A percentile compares a stretch with the other conserved stretches of the same genome.
phyloP scores from a whole-genome alignment of 2,797 vertebrate species.

The Myiothlypis coronata region DNA sequence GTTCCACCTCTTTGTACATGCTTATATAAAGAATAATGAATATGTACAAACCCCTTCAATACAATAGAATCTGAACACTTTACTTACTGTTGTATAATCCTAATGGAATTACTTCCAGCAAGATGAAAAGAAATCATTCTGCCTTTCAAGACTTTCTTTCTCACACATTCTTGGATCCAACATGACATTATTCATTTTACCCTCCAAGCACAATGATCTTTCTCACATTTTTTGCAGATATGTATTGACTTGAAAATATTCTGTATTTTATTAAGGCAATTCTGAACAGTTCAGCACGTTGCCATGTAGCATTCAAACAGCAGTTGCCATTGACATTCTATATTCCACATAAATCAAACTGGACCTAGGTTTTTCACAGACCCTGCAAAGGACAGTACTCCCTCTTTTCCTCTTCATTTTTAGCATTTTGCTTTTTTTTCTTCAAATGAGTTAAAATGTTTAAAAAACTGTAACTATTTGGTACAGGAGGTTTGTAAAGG shows the following conservation, averaged over 20 bases:
- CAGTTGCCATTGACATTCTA: background rate
- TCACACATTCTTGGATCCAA: background rate
- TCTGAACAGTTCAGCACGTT: background rate
- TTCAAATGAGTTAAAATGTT: background rate
- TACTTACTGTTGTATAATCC: background rate
- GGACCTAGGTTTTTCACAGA: background rate
- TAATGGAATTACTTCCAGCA: background rate
- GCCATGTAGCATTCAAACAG: background rate
- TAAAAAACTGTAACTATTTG: background rate
- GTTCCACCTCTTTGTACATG: background rate
- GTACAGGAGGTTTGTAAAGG: background rate
- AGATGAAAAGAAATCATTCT: background rate
- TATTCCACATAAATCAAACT: background rate
- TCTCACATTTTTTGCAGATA: background rate
- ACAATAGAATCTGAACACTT: background rate
- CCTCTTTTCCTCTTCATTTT: background rate
- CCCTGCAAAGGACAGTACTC: background rate
- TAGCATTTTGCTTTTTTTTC: background rate
- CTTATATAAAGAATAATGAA: conserved; percentile 8
- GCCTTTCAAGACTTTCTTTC: background rate
- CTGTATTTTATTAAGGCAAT: background rate
- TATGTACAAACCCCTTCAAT: background rate
- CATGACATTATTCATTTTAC: background rate
- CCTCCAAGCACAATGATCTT: background rate
- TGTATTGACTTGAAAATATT: background rate